phyloP scores from a whole-genome alignment of 1,140 invertebrate species.

The Belonocnema kinseyi region DNA sequence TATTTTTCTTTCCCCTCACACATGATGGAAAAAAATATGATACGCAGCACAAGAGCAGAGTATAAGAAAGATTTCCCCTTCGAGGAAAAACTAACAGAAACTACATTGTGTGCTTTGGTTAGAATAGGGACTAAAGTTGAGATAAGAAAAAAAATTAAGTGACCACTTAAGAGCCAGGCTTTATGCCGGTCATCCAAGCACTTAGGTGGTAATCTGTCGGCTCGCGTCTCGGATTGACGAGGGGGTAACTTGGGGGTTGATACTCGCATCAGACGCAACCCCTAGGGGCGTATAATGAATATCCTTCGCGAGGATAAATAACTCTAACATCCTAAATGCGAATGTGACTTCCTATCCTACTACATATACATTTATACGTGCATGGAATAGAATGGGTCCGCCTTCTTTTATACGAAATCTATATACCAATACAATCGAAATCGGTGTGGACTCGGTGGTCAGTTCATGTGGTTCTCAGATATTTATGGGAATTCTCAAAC shows the following conservation, averaged over 20 bases:
- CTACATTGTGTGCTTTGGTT: not conserved
- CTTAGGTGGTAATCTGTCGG: conserved; percentile 62
- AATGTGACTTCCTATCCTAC: conserved; percentile 12
- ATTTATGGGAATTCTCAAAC: conserved; percentile 56
- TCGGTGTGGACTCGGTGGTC: conserved; percentile 51
- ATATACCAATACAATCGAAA: conserved; percentile 8
- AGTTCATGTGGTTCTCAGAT: conserved; percentile 59
- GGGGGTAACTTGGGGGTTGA: conserved; percentile 45
- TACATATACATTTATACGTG: not conserved
- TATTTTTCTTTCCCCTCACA: no score
- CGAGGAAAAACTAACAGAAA: no score
- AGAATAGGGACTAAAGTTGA: not conserved
- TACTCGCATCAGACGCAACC: conserved; percentile 45
- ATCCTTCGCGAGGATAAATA: conserved; percentile 46
- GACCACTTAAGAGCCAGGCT: conserved; percentile 57
- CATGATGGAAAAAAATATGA: no score
- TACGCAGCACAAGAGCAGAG: no score
- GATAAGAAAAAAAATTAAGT: conserved; percentile 47
- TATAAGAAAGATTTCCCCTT: no score
- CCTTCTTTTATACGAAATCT: conserved; percentile 5
- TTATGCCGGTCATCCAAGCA: conserved; percentile 49
- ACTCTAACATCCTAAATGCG: conserved; percentile 39
- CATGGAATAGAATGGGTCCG: not conserved
- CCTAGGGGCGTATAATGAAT: conserved; percentile 50
- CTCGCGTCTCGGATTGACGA: conserved; percentile 40